phyloP scores from a whole-genome alignment of 2,797 vertebrate genomes.

The Acrossocheilus fasciatus region DNA sequence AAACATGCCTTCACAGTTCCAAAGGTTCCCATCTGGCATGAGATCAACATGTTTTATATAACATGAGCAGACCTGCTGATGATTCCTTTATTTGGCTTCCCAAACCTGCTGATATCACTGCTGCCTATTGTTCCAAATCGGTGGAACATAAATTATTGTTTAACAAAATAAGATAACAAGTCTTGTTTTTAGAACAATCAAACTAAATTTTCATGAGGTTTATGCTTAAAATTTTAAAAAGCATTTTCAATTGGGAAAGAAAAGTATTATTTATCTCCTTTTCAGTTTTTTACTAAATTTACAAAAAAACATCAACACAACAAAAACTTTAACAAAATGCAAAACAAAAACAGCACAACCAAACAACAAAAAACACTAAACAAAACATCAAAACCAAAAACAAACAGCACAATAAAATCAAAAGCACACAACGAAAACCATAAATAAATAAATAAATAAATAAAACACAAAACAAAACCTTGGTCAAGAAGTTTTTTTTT shows the following conservation, averaged over 20 bases:
- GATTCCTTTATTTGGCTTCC: constrained; percentile 10
- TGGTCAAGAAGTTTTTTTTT: background rate
- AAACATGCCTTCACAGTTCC: background rate
- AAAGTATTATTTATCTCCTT: background rate
- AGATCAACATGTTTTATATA: background rate
- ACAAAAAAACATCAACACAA: too few relatives aligned
- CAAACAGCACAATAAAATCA: background rate
- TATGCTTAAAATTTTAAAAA: background rate
- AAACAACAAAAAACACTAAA: background rate
- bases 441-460: too few relatives aligned
- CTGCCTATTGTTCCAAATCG: background rate
- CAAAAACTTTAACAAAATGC: too few relatives aligned
- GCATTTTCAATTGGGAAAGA: background rate
- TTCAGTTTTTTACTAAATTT: background rate
- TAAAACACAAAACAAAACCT: background rate
- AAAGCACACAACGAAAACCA: background rate
- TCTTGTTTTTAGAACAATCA: background rate
- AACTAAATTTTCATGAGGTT: background rate
- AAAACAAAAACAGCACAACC: too few relatives aligned
- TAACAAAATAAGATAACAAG: background rate
- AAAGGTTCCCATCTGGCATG: background rate
- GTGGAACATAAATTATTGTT: background rate
- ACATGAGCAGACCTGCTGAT: background rate
- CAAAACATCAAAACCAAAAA: background rate
- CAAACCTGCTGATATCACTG: background rate